A percentile compares a stretch with the other conserved stretches of the same genome.
phyloP scores from a whole-genome alignment of 2,113 vertebrate genomes.

The Leucopsar rothschildi region DNA sequence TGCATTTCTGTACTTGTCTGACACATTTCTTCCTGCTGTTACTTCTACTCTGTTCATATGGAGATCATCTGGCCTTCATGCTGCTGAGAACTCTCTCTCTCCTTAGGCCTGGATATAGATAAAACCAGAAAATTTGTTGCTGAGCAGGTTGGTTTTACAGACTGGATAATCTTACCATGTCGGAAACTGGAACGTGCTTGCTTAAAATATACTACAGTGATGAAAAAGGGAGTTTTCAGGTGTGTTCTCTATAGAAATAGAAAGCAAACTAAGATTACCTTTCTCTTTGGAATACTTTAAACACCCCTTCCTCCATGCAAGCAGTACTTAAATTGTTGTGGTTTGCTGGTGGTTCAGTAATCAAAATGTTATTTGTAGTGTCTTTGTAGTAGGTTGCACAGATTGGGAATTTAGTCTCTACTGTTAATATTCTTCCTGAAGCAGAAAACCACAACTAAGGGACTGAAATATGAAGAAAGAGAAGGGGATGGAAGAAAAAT shows the following conservation, averaged over 20 bases:
- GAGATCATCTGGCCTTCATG: background rate
- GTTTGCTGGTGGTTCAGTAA: background rate
- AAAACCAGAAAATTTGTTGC: background rate
- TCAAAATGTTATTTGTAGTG: conserved; percentile 20
- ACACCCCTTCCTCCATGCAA: background rate
- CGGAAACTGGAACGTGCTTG: background rate
- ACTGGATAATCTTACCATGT: background rate
- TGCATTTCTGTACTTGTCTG: background rate
- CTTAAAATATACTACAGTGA: background rate
- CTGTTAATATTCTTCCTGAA: conserved; percentile 2
- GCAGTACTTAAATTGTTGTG: background rate
- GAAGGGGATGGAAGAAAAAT: background rate
- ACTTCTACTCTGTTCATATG: background rate
- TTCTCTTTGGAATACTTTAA: background rate
- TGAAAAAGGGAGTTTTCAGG: background rate
- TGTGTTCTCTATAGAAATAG: background rate
- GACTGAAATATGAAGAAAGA: conserved; percentile 15
- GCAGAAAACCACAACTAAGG: background rate
- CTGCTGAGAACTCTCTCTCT: background rate
- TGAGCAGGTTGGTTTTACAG: background rate
- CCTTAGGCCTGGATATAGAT: background rate
- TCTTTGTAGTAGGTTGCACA: background rate
- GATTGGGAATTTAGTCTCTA: conserved; percentile 2
- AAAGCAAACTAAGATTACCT: background rate
- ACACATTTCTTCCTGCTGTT: background rate